phyloP scores from a whole-genome alignment of 2,797 vertebrate species.

The Argentina silus region DNA sequence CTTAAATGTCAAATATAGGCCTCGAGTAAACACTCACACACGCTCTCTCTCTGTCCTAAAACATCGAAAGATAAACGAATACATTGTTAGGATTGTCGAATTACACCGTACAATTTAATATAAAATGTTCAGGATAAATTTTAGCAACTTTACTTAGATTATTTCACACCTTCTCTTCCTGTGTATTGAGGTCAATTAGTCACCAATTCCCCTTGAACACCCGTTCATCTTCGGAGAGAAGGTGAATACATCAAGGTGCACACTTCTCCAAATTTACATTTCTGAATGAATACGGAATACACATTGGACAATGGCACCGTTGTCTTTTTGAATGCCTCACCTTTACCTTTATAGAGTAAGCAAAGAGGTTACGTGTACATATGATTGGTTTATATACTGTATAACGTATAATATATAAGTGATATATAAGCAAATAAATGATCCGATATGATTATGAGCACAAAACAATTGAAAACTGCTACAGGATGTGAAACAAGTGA shows the following conservation, averaged over 20 bases:
- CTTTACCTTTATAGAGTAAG: no score
- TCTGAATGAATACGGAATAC: background rate
- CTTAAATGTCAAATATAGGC: no score
- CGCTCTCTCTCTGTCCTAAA: no score
- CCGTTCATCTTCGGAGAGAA: background rate
- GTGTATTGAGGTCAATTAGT: conserved; percentile 14
- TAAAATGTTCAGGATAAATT: background rate
- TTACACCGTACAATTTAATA: background rate
- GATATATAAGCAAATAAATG: no score
- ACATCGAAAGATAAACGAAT: no score
- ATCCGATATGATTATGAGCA: no score
- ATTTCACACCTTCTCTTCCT: conserved; percentile 7
- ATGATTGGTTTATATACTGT: no score
- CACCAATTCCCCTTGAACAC: background rate
- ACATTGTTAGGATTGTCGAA: background rate
- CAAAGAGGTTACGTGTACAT: no score
- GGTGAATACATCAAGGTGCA: background rate
- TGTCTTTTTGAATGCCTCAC: background rate
- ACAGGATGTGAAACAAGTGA: background rate
- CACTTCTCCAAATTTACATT: background rate
- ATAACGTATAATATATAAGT: no score
- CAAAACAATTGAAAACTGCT: background rate
- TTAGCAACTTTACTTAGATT: background rate
- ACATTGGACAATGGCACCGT: conserved; percentile 1
- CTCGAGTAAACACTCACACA: no score